Conservation (phyloP, 2,888 invertebrate genomes). For the Andrena chrysosceles region DNA sequence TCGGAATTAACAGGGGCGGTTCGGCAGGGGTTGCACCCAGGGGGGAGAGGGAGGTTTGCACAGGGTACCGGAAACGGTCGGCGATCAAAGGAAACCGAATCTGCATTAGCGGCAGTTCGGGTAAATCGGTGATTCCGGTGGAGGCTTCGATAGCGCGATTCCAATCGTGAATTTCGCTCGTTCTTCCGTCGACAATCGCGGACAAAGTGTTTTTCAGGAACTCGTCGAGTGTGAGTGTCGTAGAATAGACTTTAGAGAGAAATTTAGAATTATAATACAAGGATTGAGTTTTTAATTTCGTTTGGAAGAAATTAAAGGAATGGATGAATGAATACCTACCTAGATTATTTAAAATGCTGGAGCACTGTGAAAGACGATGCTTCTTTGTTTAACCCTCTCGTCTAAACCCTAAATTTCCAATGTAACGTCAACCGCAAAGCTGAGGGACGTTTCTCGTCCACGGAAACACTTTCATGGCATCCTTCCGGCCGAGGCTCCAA, state of each 20-base stretch:
- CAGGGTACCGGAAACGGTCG: conserved; percentile 50
- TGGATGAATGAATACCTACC: not conserved
- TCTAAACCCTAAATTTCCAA: conserved; percentile 11
- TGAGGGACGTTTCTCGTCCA: conserved; percentile 6
- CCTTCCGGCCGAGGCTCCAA: conserved; percentile 64
- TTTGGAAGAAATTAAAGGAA: too few relatives aligned
- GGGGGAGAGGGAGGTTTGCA: conserved; percentile 34
- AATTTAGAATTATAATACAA: too few relatives aligned
- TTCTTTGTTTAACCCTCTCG: conserved; percentile 13
- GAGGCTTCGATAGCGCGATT: conserved; percentile 8
- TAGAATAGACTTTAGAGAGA: too few relatives aligned
- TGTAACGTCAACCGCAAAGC: conserved; percentile 12
- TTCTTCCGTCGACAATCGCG: not conserved
- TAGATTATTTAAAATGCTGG: not conserved
- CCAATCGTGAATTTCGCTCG: not conserved
- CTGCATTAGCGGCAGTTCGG: conserved; percentile 32
- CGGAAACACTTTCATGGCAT: conserved; percentile 63
- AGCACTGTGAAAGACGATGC: not conserved
- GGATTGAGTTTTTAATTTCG: too few relatives aligned
- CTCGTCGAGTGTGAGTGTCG: not conserved
- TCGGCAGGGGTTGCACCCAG: conserved; percentile 35
- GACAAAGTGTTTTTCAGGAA: not conserved
- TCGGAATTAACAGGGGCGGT: conserved; percentile 48
- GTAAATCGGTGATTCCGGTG: conserved; percentile 25
- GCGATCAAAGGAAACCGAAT: conserved; percentile 63